Evolutionary conservation across 2,888 invertebrate genomes (phyloP), one percentile per base, ranked within the genome.

Genomic region (Sisyra terminalis): DNA sequence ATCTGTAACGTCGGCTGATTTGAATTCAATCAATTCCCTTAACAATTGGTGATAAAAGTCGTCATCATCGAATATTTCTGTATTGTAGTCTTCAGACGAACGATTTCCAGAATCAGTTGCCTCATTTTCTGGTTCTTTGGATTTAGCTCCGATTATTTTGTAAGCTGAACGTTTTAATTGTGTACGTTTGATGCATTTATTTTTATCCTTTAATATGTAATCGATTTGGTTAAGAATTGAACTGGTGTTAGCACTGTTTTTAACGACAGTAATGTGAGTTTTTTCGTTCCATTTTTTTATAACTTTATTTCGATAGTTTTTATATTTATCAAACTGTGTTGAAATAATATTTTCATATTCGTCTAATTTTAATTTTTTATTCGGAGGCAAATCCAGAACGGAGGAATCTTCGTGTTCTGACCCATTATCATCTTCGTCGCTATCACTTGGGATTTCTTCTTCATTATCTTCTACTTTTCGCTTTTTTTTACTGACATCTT

Each of bases 281-380:
- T 90, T 90, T 47, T 93, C 90, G 61, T 92, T 84, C 96, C 96
- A 96, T 59, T 92, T 92, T 51, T 88, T 80, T 46, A 97, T 80
- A 7, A 84, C 79, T 1, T 73, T 63, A 55, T 93, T 78, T 57
- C 92, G 75, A 53, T 79, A 86, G 6, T 67, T 55, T 49, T 64
- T 69, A 48, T 82, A 84, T 3, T 63, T 59, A 49, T 71, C 63
- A 53, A 83, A 76, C 34, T 68, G 63, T 7, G 62, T 61, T 7
- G 65, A 55, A 29, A 86, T 59, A 47, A 71, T 63, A 38, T 60
- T 57, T 50, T 75, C 73, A 54, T 71, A 79, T 13, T 78, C 73
- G 35, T 59, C 57, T 4, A 76, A 51, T 57, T 72, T 78, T 31
- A 67, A 61, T 59, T 68, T 71, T 52, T 67, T 72, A 35, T 47